A percentile compares a stretch with the other conserved stretches of the same genome.
Evolutionary conservation across 2,113 vertebrate species (phyloP).

Genomic region (Dryoscopus gambensis): DNA sequence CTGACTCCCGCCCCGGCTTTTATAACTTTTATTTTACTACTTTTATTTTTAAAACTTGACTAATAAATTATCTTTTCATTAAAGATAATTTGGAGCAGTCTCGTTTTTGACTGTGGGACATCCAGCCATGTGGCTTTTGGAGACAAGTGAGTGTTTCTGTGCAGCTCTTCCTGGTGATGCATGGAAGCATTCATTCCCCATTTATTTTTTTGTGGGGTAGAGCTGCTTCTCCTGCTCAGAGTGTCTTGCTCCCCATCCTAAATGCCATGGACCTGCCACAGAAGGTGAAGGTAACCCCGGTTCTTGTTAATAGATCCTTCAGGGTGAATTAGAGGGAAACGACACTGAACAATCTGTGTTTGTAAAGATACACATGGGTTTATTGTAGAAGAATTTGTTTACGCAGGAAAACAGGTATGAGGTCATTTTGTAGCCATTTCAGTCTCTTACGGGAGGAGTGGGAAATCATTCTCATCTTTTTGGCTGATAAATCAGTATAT

Average conservation of each 20-base stretch:
- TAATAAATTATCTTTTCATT: too few species aligned
- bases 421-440: not conserved
- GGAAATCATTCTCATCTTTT: not conserved
- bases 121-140: not conserved
- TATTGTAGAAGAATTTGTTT: rapidly evolving
- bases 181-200: not conserved
- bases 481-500: not conserved
- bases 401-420: not conserved
- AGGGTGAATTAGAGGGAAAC: not conserved
- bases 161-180: not conserved
- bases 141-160: not conserved
- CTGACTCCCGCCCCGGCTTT: too few species aligned
- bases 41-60: too few species aligned
- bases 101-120: too few species aligned
- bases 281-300: too few species aligned
- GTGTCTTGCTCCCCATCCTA: not conserved
- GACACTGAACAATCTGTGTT: not conserved
- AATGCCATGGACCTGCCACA: not conserved
- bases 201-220: not conserved
- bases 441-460: not conserved
- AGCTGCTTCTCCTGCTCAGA: not conserved
- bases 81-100: too few species aligned
- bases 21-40: too few species aligned
- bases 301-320: too few species aligned
- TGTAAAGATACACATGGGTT: not conserved